Percentiles rank a stretch among this genome's conserved stretches.
These are phyloP conservation scores for Macropodus opercularis DNA, from an alignment of 2,797 vertebrate genomes.

Conservation along the genomic window DNA sequence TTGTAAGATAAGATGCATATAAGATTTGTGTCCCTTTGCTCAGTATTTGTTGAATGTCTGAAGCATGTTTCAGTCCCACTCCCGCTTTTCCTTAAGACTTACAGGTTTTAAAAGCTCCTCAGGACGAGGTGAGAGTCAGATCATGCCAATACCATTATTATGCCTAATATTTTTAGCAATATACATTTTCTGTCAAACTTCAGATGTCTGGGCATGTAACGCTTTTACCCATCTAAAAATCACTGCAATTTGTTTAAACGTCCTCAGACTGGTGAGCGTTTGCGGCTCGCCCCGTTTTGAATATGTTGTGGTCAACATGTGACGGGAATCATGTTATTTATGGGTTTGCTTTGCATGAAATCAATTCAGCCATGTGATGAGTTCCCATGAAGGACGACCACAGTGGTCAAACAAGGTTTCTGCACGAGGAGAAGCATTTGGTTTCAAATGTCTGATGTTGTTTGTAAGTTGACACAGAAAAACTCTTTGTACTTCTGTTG, in stretches of 20 bases:
- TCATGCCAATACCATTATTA: too few relatives aligned
- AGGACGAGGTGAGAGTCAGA: too few relatives aligned
- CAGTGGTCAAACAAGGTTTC: constrained; percentile 1
- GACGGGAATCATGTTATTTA: background rate
- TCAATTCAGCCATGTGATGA: background rate
- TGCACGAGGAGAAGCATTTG: background rate
- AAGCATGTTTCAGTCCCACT: background rate
- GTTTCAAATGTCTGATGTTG: background rate
- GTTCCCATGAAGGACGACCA: background rate
- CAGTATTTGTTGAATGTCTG: background rate
- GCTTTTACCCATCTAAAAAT: background rate
- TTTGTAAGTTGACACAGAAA: background rate
- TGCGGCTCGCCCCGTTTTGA: too few relatives aligned
- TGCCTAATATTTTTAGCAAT: too few relatives aligned
- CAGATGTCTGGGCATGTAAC: too few relatives aligned
- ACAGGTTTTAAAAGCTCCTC: too few relatives aligned
- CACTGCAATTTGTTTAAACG: background rate
- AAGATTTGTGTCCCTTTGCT: background rate
- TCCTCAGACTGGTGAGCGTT: background rate
- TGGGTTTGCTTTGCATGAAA: background rate
- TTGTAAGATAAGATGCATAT: too few relatives aligned
- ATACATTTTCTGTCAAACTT: too few relatives aligned
- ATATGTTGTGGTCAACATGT: constrained; percentile 3
- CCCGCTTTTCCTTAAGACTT: too few relatives aligned
- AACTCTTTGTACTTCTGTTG: constrained; percentile 3